phyloP scores from a whole-genome alignment of 2,888 invertebrate species.

The Troilus luridus region DNA sequence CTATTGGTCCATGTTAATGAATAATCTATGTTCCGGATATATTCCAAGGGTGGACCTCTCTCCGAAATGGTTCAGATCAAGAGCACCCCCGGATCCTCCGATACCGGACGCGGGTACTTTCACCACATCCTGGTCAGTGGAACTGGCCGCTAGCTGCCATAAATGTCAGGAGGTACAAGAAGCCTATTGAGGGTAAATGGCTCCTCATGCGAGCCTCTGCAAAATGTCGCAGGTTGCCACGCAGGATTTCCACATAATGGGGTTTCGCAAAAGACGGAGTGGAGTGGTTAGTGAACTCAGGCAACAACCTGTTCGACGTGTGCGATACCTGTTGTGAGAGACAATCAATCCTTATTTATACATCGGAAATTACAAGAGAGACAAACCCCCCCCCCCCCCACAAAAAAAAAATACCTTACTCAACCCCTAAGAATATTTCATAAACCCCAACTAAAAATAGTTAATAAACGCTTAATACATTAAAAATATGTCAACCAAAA shows the following conservation, averaged over 20 bases:
- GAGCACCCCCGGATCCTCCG: neutral
- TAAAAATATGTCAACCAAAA: too few relatives aligned
- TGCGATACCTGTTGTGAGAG: neutral
- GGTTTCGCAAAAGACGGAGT: conserved; percentile 4
- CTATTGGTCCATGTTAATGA: too few relatives aligned
- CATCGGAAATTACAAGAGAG: too few relatives aligned
- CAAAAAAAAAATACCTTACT: too few relatives aligned
- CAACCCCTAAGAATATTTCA: too few relatives aligned
- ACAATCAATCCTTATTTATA: too few relatives aligned
- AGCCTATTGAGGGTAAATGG: conserved; percentile 35
- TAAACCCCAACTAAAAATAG: too few relatives aligned
- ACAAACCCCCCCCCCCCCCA: too few relatives aligned
- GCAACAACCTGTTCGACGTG: neutral
- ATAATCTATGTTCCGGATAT: too few relatives aligned
- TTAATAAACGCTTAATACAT: too few relatives aligned
- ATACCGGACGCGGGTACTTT: neutral
- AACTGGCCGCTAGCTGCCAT: conserved; percentile 25
- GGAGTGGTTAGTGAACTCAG: neutral
- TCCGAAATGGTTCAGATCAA: neutral
- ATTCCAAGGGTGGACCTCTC: too few relatives aligned
- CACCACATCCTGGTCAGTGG: conserved; percentile 32
- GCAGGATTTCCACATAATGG: neutral
- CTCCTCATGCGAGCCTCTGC: neutral
- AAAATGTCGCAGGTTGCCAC: conserved; percentile 30
- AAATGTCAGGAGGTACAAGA: neutral